phyloP scores from a whole-genome alignment of 1,140 invertebrate genomes.

The Pteromalus puparum region DNA sequence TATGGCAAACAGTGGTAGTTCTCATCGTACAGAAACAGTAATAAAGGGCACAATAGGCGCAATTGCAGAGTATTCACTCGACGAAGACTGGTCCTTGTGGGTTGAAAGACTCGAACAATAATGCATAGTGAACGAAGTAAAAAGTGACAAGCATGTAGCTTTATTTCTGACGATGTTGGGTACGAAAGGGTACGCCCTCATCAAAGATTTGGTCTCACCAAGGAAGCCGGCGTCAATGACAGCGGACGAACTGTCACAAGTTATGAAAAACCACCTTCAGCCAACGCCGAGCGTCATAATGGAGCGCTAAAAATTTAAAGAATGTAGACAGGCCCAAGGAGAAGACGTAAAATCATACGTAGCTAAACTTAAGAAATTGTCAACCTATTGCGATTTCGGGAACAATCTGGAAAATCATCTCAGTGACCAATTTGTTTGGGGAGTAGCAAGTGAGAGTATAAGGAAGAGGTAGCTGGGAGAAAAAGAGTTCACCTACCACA shows the following conservation, averaged over 20 bases:
- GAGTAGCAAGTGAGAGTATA: constrained; percentile 16
- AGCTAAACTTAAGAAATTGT: constrained; percentile 42
- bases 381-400: constrained; percentile 41
- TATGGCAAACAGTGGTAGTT: background rate
- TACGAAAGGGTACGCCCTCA: constrained; percentile 31
- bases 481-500: background rate
- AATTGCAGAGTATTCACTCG: constrained; percentile 14
- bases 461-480: constrained; percentile 23
- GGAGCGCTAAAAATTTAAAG: constrained; percentile 40
- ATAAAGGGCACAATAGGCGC: background rate
- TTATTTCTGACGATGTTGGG: constrained; percentile 62
- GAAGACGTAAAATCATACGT: constrained; percentile 45
- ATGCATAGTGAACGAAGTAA: constrained; percentile 57
- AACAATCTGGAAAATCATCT: constrained; percentile 1
- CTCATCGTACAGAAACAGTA: background rate
- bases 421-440: constrained; percentile 47
- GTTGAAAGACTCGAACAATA: constrained; percentile 58
- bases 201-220: constrained; percentile 60
- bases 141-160: constrained; percentile 52
- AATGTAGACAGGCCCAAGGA: constrained; percentile 4
- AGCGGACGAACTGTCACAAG: constrained; percentile 55
- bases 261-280: constrained; percentile 62
- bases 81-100: constrained; percentile 49
- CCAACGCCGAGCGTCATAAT: constrained; percentile 60
- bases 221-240: constrained; percentile 56